Evolutionary conservation across 1,140 invertebrate species (phyloP).

Genomic region (Drosophila murphyi): DNA sequence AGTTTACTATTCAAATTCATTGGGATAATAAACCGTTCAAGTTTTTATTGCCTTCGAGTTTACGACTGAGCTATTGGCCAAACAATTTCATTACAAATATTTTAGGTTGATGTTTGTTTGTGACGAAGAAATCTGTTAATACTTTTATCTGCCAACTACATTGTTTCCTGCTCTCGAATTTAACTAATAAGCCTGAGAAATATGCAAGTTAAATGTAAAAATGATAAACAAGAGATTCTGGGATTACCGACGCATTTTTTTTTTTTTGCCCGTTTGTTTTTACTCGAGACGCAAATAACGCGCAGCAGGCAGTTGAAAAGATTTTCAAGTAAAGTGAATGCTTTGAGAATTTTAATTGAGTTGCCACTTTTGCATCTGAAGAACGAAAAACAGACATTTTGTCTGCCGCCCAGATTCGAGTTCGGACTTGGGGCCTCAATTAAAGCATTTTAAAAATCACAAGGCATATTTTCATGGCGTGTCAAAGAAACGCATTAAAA

Average conservation of each 20-base stretch:
- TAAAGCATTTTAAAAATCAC: constrained; percentile 78
- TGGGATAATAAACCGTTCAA: constrained; percentile 55
- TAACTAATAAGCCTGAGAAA: not conserved
- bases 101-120: constrained; percentile 53
- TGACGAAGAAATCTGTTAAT: constrained; percentile 29
- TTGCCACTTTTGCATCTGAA: constrained; percentile 75
- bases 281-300: constrained; percentile 1
- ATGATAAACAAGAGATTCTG: not conserved
- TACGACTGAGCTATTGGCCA: constrained; percentile 63
- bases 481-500: constrained; percentile 80
- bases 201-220: not conserved
- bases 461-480: constrained; percentile 79
- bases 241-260: constrained; percentile 33
- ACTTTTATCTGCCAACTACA: not conserved
- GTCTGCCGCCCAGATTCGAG: constrained; percentile 57
- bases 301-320: constrained; percentile 34
- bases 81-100: constrained; percentile 43
- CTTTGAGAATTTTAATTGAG: constrained; percentile 76
- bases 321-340: constrained; percentile 72
- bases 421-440: constrained; percentile 60
- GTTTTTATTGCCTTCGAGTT: constrained; percentile 57
- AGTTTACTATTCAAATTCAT: constrained; percentile 42
- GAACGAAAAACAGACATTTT: constrained; percentile 76
- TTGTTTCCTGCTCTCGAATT: not conserved
- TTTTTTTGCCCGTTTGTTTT: constrained; percentile 10